These are phyloP conservation scores for Catostylus mosaicus DNA, from an alignment of 30 jellyfish, hydroid and myxozoan genomes.

Conservation along the genomic window DNA sequence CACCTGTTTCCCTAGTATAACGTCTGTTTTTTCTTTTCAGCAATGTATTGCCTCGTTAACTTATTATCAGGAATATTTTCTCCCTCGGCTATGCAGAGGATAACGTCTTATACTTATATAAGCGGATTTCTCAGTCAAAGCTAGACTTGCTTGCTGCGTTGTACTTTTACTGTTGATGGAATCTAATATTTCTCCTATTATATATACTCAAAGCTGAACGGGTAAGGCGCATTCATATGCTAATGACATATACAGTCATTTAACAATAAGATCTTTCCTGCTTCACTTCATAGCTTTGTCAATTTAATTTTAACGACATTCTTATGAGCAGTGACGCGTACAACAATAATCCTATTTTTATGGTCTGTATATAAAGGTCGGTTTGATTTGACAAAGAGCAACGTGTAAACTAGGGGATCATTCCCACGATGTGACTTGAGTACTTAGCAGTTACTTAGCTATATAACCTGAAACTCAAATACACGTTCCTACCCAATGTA, in stretches of 20 bases:
- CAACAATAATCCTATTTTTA: slow-evolving; percentile 30
- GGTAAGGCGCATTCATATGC: slow-evolving; percentile 69
- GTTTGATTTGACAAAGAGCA: slow-evolving; percentile 4
- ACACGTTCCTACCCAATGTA: too few species aligned
- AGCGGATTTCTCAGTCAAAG: slow-evolving; percentile 1
- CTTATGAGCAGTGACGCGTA: slow-evolving; percentile 55
- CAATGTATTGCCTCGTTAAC: background rate
- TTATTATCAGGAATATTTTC: background rate
- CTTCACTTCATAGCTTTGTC: slow-evolving; percentile 42
- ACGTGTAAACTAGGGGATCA: background rate
- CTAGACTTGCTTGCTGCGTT: slow-evolving; percentile 5
- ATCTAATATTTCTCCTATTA: slow-evolving; percentile 31
- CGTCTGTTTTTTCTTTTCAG: background rate
- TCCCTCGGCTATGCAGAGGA: background rate
- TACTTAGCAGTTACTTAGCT: too few species aligned
- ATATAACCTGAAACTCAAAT: too few species aligned
- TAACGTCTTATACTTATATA: background rate
- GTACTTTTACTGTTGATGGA: slow-evolving; percentile 42
- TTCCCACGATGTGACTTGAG: slow-evolving; percentile 7
- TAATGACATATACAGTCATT: slow-evolving; percentile 3
- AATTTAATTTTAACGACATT: slow-evolving; percentile 24
- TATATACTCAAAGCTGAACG: slow-evolving; percentile 20
- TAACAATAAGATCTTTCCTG: slow-evolving; percentile 68
- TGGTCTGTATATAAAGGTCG: slow-evolving; percentile 28
- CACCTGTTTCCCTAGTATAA: background rate